Conservation (phyloP, 53 echinoderm and acorn worm genomes). For the Apostichopus leukothele region DNA sequence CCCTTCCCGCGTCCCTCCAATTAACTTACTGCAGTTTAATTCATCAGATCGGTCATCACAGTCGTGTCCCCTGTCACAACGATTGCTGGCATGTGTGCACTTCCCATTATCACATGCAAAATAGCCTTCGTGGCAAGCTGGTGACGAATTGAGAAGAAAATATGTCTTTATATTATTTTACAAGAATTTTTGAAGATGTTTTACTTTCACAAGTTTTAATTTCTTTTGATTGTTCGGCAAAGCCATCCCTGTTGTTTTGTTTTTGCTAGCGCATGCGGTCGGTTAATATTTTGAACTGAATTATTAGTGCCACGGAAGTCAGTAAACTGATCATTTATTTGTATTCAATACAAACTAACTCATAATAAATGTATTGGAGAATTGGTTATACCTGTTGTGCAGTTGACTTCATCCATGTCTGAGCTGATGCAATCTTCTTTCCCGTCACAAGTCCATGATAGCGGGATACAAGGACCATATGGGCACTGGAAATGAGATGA, state of each 20-base stretch:
- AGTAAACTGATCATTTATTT: background rate
- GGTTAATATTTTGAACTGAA: background rate
- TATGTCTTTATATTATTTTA: background rate
- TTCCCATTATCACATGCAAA: background rate
- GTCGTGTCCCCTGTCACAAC: background rate
- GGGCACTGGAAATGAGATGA: conserved; percentile 59
- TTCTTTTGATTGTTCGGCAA: background rate
- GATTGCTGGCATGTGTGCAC: background rate
- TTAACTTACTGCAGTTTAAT: background rate
- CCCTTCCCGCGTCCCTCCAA: no score
- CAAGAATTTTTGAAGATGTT: background rate
- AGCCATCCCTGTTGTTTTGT: background rate
- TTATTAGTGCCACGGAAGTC: no score
- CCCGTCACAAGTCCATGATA: conserved; percentile 74
- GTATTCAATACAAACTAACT: background rate
- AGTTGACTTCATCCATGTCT: conserved; percentile 59
- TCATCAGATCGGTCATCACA: background rate
- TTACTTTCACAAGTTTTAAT: background rate
- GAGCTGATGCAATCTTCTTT: conserved; percentile 55
- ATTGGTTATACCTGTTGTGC: conserved; percentile 43
- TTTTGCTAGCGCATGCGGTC: background rate
- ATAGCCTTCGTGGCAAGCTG: background rate
- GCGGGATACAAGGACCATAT: conserved; percentile 55
- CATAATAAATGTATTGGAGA: background rate
- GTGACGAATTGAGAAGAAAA: background rate